Base-by-base conservation (phyloP, 2,888 invertebrate species). In the Diplolepis rosae region DNA sequence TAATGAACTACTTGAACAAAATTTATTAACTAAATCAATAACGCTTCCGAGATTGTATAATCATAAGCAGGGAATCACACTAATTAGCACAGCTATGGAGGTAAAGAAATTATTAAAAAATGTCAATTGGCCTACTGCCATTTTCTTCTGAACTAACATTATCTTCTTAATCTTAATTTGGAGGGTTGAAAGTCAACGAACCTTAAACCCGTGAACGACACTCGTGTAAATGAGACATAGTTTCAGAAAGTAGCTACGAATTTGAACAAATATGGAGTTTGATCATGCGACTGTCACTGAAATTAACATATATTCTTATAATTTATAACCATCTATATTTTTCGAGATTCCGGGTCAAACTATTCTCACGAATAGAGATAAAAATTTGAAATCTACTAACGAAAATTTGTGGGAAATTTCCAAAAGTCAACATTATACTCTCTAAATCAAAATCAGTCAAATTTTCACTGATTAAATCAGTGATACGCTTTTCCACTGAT, bases 131-230 rank as follows among this genome's bases (percentile, higher is more conserved):
- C 50, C 50, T 51, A 51, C 27, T 51, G 50, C 50, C 50, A 51
- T 51, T 22, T 13, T 7, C 5, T 4, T 51, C 50, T n/a, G 13
- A 27, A 51, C 6, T 51, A 27, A n/a, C 27, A 51, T 51, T 27
- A 27, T 13, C 51, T 6, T 51, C 27, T 51, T 1, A 51, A 51
- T 51, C 51, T 51, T 27, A 51, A 27, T 51, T 51, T 51, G 13
- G 27, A 51, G 13, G 27, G 27, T 51, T 51, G 27, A 51, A 48
- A 51, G 51, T 51, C 51, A 51, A 51, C 13, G 51, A 51, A 51
- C 27, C n/a, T 51, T 2, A n/a, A 51, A 27, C 27, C 15, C 15
- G 15, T n/a, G 51, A 51, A 51, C 24, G 27, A 50, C 18, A 50
- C 24, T 27, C 51, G 51, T 51, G 24, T 51, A 51, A 51, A 51